Base-by-base conservation (phyloP, 2,113 vertebrate species). In the Maccullochella peelii region DNA sequence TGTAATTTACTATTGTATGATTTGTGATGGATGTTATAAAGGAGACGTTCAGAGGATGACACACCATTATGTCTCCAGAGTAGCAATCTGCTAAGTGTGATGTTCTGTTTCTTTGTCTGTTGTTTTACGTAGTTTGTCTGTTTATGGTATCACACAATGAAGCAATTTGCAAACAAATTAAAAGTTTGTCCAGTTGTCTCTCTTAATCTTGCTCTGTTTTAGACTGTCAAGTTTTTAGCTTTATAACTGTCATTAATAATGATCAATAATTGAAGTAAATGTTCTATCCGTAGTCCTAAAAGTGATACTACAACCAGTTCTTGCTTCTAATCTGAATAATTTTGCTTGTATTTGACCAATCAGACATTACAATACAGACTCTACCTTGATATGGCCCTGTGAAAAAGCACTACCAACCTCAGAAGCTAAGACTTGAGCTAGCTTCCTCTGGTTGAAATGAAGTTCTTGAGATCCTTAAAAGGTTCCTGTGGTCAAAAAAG, bases 41-140 rank as follows among this genome's bases (percentile, higher is more conserved):
- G 20, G 58, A 77, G 59, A 77, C 66, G 16, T 38, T 40, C 2
- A 23, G 44, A 21, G 2, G 55, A 21, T 5, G 8, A 44, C n/a
- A 44, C 54, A 18, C 65, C 57, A 25, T 36, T 77, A 36, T 69
- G n/a, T 52, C 59, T 73, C 67, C 68, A 50, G 67, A 65, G 38
- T 38, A 49, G 61, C 33, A 61, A 27, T 62, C 63, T 63, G 47
- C 71, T 55, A 47, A 74, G 10, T 57, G 38, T 12, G 21, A 49
- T 49, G 36, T 54, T 84, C 23, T 4, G 21, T 66, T 38, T 75
- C 33, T 44, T 68, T 55, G 4, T 73, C 6, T 74, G 27, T 49
- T 58, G 5, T 27, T 36, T 30, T 25, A 27, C 5, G 20, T 59
- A 21, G 50, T 78, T 67, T 59, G 74, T n/a, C 54, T 40, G n/a